These are phyloP conservation scores for Fulica atra DNA, from an alignment of 2,113 vertebrate genomes.

Conservation along the genomic window DNA sequence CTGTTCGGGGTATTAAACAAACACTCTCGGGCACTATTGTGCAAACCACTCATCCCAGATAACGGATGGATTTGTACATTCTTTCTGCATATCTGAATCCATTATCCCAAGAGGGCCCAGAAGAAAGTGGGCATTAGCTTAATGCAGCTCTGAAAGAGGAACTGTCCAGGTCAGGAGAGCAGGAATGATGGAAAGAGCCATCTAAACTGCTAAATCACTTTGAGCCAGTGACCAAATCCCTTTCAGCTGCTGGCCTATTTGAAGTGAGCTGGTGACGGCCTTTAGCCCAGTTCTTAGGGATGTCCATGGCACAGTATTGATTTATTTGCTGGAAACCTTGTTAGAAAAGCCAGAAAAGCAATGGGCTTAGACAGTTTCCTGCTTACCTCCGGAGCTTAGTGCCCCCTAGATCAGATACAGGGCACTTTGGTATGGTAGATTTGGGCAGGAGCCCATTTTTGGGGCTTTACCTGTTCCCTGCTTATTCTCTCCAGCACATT, in stretches of 20 bases:
- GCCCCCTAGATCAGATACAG: background rate
- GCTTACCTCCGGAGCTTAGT: background rate
- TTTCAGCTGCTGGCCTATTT: slow-evolving; percentile 50
- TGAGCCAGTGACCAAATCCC: slow-evolving; percentile 38
- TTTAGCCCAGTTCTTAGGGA: slow-evolving; percentile 4
- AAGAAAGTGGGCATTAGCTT: slow-evolving; percentile 59
- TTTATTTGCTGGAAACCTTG: background rate
- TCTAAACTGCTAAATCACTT: slow-evolving; percentile 43
- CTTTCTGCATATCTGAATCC: slow-evolving; percentile 63
- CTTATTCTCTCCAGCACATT: background rate
- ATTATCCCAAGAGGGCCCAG: slow-evolving; percentile 36
- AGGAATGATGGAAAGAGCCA: background rate
- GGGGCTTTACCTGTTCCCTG: background rate
- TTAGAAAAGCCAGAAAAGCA: background rate
- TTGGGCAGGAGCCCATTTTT: background rate
- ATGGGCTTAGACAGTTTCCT: background rate
- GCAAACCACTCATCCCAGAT: slow-evolving; percentile 4
- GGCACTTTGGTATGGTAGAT: background rate
- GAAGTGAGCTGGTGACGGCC: slow-evolving; percentile 3
- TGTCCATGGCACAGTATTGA: background rate
- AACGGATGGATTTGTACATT: slow-evolving; percentile 62
- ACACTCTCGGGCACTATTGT: background rate
- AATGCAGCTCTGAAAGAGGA: slow-evolving; percentile 52
- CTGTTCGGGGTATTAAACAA: background rate
- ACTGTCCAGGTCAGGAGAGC: slow-evolving; percentile 14